phyloP scores from a whole-genome alignment of 2,797 vertebrate species.

The Mionectes olivaceus region DNA sequence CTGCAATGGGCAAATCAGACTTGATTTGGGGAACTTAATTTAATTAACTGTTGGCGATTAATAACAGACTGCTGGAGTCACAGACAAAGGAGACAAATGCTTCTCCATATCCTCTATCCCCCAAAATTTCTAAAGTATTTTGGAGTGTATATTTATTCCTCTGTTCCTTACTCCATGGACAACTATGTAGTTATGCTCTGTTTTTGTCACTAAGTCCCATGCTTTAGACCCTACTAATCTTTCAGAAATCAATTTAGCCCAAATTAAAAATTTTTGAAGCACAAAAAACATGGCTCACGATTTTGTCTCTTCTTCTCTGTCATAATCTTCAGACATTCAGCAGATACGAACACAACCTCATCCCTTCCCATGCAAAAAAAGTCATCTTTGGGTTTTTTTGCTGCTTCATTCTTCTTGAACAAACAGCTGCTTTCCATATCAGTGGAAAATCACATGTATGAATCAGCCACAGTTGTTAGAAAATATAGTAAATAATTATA shows the following conservation, averaged over 20 bases:
- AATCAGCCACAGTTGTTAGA: not conserved
- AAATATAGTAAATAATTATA: not conserved
- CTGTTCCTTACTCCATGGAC: not conserved
- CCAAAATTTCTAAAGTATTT: not conserved
- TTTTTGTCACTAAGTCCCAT: not conserved
- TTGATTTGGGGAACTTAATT: not conserved
- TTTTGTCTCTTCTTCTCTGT: not conserved
- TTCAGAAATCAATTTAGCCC: not conserved
- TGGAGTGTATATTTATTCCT: not conserved
- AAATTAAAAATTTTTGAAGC: not conserved
- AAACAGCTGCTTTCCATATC: not conserved
- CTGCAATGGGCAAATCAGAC: not conserved
- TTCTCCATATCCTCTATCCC: not conserved
- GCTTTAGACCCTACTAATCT: not conserved
- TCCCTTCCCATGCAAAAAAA: not conserved
- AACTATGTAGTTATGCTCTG: not conserved
- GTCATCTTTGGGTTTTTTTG: accelerated
- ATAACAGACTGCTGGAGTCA: not conserved
- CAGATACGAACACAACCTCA: not conserved
- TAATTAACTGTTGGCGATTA: not conserved
- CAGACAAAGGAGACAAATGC: not conserved
- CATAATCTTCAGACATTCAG: accelerated
- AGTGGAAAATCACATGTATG: not conserved
- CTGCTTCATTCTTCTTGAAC: not conserved
- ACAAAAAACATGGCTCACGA: not conserved